Conservation (phyloP, 1,140 invertebrate species). For the Drosophila funebris region DNA sequence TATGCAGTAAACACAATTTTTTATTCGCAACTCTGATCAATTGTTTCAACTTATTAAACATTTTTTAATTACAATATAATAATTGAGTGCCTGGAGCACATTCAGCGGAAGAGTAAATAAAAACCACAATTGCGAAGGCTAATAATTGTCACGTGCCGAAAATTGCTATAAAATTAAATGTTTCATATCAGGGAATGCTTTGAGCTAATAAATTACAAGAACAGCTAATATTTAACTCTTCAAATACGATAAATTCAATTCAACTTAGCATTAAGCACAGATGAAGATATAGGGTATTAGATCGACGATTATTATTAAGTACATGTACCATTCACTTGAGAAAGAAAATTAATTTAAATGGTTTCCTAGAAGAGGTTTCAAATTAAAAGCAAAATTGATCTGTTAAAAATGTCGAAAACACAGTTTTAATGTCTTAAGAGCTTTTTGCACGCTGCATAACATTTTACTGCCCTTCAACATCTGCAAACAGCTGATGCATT, state of each 20-base stretch:
- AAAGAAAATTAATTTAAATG: conserved; percentile 57
- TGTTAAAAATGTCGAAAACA: background rate
- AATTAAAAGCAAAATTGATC: conserved; percentile 20
- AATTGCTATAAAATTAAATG: conserved; percentile 7
- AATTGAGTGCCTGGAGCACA: background rate
- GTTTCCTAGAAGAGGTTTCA: conserved; percentile 36
- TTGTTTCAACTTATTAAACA: background rate
- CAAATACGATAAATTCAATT: background rate
- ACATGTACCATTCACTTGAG: background rate
- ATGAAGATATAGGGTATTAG: no score
- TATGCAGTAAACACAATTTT: conserved; percentile 15
- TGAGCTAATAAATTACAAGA: background rate
- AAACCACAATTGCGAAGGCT: background rate
- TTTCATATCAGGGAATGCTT: background rate
- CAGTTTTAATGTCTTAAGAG: conserved; percentile 19
- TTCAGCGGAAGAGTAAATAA: background rate
- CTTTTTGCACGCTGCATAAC: background rate
- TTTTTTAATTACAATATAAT: conserved; percentile 16
- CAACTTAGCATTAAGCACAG: no score
- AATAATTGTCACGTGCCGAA: background rate
- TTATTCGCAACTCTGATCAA: conserved; percentile 3
- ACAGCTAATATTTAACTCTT: background rate
- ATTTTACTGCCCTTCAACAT: conserved; percentile 12
- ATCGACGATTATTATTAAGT: no score
- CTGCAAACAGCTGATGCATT: conserved; percentile 57